Base-by-base conservation (phyloP, 1,140 invertebrate species). In the Camponotus vicinus region DNA sequence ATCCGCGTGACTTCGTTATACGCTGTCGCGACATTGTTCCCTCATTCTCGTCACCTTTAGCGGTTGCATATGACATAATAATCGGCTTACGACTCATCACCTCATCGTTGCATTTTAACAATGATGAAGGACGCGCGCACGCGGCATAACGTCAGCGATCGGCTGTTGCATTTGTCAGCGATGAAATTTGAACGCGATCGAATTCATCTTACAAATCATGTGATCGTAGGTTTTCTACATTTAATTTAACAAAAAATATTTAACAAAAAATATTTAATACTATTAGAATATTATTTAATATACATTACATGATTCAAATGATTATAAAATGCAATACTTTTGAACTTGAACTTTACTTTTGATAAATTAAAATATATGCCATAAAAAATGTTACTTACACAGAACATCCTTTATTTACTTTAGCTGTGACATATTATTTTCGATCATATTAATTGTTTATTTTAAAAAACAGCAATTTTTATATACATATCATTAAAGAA, bases 41-140 rank as follows among this genome's bases (percentile, higher is more conserved):
- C 77, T 87, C 67, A 21, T 42, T 64, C 45, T 18, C 11, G 34
- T 63, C 27, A 37, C 61, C 42, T 21, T 37, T 69, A 45, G 40
- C 76, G 55, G 55, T 61, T 27, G 61, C 57, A 37, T 37, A 71
- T 85, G 88, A 88, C 79, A 85, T 66, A 88, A 88, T 61, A 88
- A 88, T 61, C 73, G 76, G 70, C 70, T 87, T 87, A 88, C 59
- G 34, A 18, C 32, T 27, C 27, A 40, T 27, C 37, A 49, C 5
- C 49, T 75, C 32, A 61, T 75, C 49, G 37, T 55, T 79, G 77
- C 32, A 61, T 42, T 88, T 89, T 80, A 69, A 85, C 49, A 63
- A 89, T 49, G 75, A 27, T 66, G 49, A 76, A 89, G 87, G 88
- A 55, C 71, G 37, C 73, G 59, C 40, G 15, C 57, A 32, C 27